phyloP scores from a whole-genome alignment of 1,140 invertebrate genomes.

The Ladona fulva region DNA sequence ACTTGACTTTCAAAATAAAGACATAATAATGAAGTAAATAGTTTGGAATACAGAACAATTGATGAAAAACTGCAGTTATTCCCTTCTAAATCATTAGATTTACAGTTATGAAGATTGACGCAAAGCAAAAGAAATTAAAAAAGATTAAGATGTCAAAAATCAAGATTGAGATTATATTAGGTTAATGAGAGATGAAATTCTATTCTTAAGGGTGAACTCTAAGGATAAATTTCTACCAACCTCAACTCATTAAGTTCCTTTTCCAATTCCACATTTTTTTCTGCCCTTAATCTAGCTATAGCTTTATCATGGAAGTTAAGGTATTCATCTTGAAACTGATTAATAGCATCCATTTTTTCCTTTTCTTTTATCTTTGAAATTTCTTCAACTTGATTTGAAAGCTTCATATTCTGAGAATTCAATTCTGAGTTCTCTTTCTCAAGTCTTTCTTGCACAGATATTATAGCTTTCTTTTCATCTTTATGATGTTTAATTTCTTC shows the following conservation, averaged over 20 bases:
- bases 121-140: too few relatives aligned
- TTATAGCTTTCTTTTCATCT: neutral
- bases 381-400: neutral
- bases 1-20: too few relatives aligned
- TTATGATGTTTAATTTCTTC: neutral
- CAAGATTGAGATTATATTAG: too few relatives aligned
- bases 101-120: too few relatives aligned
- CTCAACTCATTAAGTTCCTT: slow-evolving; percentile 13
- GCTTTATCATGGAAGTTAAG: slow-evolving; percentile 10
- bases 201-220: too few relatives aligned
- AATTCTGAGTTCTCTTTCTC: neutral
- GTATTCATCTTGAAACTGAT: neutral
- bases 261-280: slow-evolving; percentile 5
- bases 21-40: too few relatives aligned
- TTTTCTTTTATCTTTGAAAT: neutral
- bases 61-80: too few relatives aligned
- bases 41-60: too few relatives aligned
- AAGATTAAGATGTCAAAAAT: too few relatives aligned
- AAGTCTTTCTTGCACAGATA: neutral
- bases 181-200: too few relatives aligned
- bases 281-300: neutral
- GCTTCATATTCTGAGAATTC: neutral
- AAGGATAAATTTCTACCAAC: too few relatives aligned
- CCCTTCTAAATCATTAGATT: too few relatives aligned
- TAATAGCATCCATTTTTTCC: neutral